phyloP scores from a whole-genome alignment of 2,888 invertebrate genomes.

The Zygaena filipendulae region DNA sequence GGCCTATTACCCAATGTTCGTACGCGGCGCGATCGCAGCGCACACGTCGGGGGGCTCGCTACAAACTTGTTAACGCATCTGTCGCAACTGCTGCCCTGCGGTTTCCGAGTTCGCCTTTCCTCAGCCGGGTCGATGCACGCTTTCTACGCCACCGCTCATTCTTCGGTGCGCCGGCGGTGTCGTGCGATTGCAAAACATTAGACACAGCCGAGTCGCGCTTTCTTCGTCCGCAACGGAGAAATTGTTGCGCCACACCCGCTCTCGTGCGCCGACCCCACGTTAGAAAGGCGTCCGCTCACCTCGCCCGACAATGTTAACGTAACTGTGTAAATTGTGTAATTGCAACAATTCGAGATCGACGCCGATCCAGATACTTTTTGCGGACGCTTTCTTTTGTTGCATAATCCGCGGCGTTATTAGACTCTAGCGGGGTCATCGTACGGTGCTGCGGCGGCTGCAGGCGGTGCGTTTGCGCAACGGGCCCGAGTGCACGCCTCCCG shows the following conservation, averaged over 20 bases:
- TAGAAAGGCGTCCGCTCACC: conserved; percentile 68
- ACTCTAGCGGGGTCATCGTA: conserved; percentile 52
- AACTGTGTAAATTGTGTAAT: conserved; percentile 62
- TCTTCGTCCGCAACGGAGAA: conserved; percentile 67
- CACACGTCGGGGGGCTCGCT: conserved; percentile 8
- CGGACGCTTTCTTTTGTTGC: conserved; percentile 64
- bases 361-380: conserved; percentile 58
- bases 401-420: conserved; percentile 58
- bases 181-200: conserved; percentile 58
- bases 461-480: conserved; percentile 49
- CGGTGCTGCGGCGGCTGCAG: conserved; percentile 40
- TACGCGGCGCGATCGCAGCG: conserved; percentile 27
- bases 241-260: conserved; percentile 64
- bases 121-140: conserved; percentile 37
- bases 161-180: conserved; percentile 27
- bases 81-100: conserved; percentile 32
- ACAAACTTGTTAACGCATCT: conserved; percentile 40
- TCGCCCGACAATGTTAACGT: conserved; percentile 57
- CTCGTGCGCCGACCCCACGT: conserved; percentile 66
- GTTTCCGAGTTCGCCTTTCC: conserved; percentile 23
- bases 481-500: conserved; percentile 59
- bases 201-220: conserved; percentile 61
- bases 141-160: conserved; percentile 49
- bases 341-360: conserved; percentile 57
- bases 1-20: conserved; percentile 48